Evolutionary conservation across 2,888 invertebrate genomes (phyloP), one percentile per base, ranked within the genome.

Genomic region (Leptinotarsa tumamoca): DNA sequence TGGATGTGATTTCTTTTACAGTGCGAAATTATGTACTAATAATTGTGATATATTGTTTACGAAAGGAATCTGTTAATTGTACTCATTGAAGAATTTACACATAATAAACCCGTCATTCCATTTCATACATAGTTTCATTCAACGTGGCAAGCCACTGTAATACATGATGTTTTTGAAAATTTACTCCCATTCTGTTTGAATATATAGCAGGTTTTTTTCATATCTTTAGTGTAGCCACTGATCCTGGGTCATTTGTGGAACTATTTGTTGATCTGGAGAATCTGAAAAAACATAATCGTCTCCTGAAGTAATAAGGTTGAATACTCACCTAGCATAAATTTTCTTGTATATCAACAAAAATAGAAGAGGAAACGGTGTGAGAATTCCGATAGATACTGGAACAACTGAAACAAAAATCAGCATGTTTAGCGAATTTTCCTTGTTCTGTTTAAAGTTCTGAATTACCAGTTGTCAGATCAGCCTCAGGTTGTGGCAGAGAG

Each of bases 331-430:
- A 80, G 85, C 87, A 67, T 84, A 89, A 18, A 92, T 87, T 83
- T 91, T 91, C 83, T 91, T 91, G 82, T 89, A 89, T 23, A 92
- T 86, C 84, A 81, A 87, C 7, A 87, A 71, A 13, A 80, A 67
- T 15, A 87, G 69, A 18, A 98, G 90, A 0, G 98, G 98, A 33
- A 97, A 86, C 0, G 98, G 98, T 0, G 98, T 98, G 96, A 98
- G 96, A 67, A 97, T 94, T 27, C 98, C 97, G 43, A 96, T 94
- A 4, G 96, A 92, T 0, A 98, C 96, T 4, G 98, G 98, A 75
- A 96, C 92, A 82, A 97, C 96, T 93, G 90, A 76, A 90, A 90
- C 21, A 66, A 74, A 74, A 50, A 56, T 27, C 52, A 72, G 10
- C 21, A 66, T 10, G 18, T 43, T 18, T 3, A 43, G 43, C 10